Evolutionary conservation across 2,888 invertebrate genomes (phyloP).

Genomic region (Melanargia galathea): DNA sequence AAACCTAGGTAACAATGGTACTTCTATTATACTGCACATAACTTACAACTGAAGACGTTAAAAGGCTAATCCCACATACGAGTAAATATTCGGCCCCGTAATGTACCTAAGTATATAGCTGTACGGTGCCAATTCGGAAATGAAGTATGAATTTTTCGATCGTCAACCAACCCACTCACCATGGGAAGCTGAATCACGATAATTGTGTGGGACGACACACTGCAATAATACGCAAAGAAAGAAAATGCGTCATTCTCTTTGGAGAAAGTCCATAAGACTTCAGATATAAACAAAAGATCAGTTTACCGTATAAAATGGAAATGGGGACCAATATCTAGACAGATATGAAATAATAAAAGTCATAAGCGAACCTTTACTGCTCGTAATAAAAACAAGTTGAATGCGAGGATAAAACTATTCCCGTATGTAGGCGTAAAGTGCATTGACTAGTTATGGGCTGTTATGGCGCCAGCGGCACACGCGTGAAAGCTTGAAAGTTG

Average conservation of each 20-base stretch:
- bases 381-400: slow-evolving; percentile 33
- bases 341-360: slow-evolving; percentile 35
- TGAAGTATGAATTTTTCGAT: slow-evolving; percentile 34
- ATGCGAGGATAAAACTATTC: slow-evolving; percentile 30
- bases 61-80: slow-evolving; percentile 9
- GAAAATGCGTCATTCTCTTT: slow-evolving; percentile 29
- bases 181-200: slow-evolving; percentile 32
- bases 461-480: slow-evolving; percentile 33
- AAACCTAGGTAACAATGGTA: no score
- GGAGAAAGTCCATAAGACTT: slow-evolving; percentile 15
- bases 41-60: no score
- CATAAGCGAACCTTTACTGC: slow-evolving; percentile 34
- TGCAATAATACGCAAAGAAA: slow-evolving; percentile 22
- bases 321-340: slow-evolving; percentile 30
- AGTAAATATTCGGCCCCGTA: slow-evolving; percentile 16
- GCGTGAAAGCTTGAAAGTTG: slow-evolving; percentile 26
- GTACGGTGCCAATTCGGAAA: slow-evolving; percentile 33
- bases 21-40: no score
- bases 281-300: slow-evolving; percentile 22
- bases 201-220: slow-evolving; percentile 28
- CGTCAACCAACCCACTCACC: slow-evolving; percentile 35
- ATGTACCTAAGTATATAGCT: slow-evolving; percentile 21
- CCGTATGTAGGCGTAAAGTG: slow-evolving; percentile 40
- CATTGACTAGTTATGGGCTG: slow-evolving; percentile 36
- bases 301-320: slow-evolving; percentile 28